These are phyloP conservation scores for Smutsia gigantea DNA, from an alignment of 2,797 vertebrate genomes.

Conservation along the genomic window DNA sequence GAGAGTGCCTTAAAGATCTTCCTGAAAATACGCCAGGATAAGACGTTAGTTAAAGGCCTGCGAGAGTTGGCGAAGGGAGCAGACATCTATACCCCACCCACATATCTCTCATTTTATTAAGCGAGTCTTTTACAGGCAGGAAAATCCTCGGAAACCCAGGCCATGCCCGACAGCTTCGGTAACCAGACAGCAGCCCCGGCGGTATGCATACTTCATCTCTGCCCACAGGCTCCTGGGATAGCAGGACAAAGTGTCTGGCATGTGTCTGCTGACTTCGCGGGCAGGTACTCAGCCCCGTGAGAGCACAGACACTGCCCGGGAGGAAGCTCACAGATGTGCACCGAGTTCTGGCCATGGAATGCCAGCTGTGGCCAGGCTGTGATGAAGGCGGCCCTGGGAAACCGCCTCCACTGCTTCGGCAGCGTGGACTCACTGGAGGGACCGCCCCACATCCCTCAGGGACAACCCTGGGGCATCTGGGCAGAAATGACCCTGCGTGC, in stretches of 20 bases:
- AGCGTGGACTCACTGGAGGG: background rate
- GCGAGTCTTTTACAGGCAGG: background rate
- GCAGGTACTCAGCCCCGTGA: background rate
- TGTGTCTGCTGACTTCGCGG: fast-evolving
- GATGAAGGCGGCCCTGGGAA: background rate
- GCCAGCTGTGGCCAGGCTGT: background rate
- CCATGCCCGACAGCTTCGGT: background rate
- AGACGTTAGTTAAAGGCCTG: constrained; percentile 56
- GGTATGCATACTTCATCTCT: background rate
- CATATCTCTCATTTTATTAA: background rate
- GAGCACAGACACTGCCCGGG: background rate
- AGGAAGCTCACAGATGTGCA: no score
- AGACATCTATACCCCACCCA: background rate
- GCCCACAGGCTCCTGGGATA: background rate
- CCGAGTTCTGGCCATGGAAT: background rate
- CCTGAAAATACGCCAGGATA: constrained; percentile 46
- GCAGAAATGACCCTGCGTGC: background rate
- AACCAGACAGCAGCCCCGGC: background rate
- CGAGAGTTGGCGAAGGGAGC: background rate
- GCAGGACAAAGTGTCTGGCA: no score
- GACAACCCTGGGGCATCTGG: background rate
- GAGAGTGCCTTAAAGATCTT: constrained; percentile 60
- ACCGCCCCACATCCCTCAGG: background rate
- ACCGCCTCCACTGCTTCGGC: no score
- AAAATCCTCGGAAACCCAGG: background rate